Percentiles rank a stretch among this genome's conserved stretches.
These are phyloP conservation scores for Chelonus insularis DNA, from an alignment of 1,140 invertebrate species.

Conservation along the genomic window DNA sequence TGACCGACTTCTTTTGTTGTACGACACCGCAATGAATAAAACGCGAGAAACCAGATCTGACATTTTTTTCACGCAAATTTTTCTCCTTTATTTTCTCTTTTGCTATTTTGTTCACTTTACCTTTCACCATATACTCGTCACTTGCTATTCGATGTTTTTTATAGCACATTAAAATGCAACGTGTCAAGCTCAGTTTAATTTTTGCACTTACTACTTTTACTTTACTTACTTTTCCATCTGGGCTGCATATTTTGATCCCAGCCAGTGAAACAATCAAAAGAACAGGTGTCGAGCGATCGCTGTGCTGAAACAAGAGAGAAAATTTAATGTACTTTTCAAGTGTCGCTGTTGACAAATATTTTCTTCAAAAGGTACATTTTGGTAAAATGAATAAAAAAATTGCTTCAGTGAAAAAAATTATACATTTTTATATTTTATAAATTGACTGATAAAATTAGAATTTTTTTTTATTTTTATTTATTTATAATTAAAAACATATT, in stretches of 20 bases:
- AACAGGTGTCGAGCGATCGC: slow-evolving; percentile 69
- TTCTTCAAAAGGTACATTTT: too few species aligned
- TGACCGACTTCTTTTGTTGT: slow-evolving; percentile 46
- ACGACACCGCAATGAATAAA: slow-evolving; percentile 11
- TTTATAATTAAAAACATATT: too few species aligned
- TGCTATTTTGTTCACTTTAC: neutral
- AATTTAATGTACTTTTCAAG: neutral
- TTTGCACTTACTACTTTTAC: neutral
- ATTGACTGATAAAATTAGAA: too few species aligned
- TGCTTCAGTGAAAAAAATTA: too few species aligned
- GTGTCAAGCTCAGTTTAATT: slow-evolving; percentile 9
- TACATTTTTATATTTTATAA: too few species aligned
- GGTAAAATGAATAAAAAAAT: too few species aligned
- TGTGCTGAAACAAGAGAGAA: slow-evolving; percentile 62
- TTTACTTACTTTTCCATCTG: slow-evolving; percentile 74
- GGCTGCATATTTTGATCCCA: slow-evolving; percentile 81
- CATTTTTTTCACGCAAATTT: neutral
- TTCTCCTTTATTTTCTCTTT: neutral
- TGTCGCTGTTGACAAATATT: too few species aligned
- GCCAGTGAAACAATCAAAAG: slow-evolving; percentile 74
- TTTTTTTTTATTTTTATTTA: too few species aligned
- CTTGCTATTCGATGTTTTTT: neutral
- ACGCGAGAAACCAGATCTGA: neutral
- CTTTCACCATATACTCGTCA: neutral
- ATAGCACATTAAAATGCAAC: neutral